Evolutionary conservation across 1,140 invertebrate species (phyloP).

Genomic region (Drosophila dunni): DNA sequence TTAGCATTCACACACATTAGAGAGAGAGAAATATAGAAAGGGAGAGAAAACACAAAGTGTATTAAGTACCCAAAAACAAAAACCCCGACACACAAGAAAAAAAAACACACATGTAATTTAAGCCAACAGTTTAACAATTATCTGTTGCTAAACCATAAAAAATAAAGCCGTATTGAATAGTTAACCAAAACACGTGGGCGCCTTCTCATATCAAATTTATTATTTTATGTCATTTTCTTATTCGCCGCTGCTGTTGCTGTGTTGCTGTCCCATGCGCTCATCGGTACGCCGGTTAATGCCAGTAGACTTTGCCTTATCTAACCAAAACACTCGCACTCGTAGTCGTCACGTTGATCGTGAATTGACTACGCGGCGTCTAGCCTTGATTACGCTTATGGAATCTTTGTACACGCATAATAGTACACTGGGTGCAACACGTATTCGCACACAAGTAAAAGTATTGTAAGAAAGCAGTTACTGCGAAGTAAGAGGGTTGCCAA

Average conservation of each 20-base stretch:
- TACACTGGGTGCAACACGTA: not conserved
- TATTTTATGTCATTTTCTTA: not conserved
- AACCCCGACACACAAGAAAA: constrained; percentile 3
- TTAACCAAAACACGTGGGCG: constrained; percentile 50
- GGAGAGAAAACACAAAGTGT: constrained; percentile 19
- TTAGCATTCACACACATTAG: constrained; percentile 37
- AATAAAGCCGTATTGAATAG: constrained; percentile 64
- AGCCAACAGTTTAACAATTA: constrained; percentile 57
- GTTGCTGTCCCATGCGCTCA: not conserved
- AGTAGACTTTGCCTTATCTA: constrained; percentile 37
- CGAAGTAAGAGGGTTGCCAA: not conserved
- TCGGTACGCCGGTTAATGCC: not conserved
- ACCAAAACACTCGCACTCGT: not conserved
- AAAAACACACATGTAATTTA: constrained; percentile 37
- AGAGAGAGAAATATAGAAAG: constrained; percentile 1
- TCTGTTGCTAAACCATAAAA: constrained; percentile 42
- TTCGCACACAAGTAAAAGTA: not conserved
- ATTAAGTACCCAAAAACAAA: constrained; percentile 23
- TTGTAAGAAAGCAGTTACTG: not conserved
- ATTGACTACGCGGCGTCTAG: constrained; percentile 24
- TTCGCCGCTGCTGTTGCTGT: constrained; percentile 18
- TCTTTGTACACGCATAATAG: not conserved
- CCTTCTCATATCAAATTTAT: not conserved
- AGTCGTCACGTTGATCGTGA: constrained; percentile 18
- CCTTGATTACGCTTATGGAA: constrained; percentile 27